phyloP scores from a whole-genome alignment of 2,888 invertebrate genomes.

The Ochlodes sylvanus region DNA sequence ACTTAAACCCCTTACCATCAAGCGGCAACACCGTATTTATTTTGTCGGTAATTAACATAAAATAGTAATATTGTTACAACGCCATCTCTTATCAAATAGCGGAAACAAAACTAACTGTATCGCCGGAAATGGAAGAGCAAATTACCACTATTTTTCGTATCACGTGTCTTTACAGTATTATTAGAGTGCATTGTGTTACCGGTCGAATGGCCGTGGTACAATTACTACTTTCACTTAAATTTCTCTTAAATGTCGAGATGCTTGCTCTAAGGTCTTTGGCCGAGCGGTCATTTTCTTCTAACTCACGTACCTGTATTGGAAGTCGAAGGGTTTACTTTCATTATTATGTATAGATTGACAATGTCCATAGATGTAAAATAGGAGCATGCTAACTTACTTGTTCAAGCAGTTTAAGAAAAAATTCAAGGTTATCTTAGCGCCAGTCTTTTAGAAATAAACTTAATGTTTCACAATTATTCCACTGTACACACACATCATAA shows the following conservation, averaged over 20 bases:
- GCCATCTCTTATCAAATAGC: slow-evolving; percentile 4
- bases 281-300: slow-evolving; percentile 25
- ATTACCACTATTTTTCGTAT: slow-evolving; percentile 45
- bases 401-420: no score
- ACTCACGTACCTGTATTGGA: slow-evolving; percentile 1
- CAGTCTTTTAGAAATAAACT: no score
- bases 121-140: slow-evolving; percentile 40
- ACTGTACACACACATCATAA: no score
- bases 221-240: slow-evolving; percentile 57
- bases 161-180: slow-evolving; percentile 36
- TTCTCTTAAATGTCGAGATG: slow-evolving; percentile 51
- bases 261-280: slow-evolving; percentile 31
- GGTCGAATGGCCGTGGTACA: slow-evolving; percentile 52
- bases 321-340: slow-evolving; percentile 22
- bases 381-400: no score
- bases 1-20: no score
- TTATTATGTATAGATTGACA: neutral
- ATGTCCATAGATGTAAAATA: no score
- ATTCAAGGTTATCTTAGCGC: no score
- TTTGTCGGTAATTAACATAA: no score
- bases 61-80: no score
- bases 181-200: slow-evolving; percentile 52
- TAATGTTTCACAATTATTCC: no score
- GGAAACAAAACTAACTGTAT: neutral
- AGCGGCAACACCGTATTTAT: no score